phyloP scores from a whole-genome alignment of 2,888 invertebrate species.

The Aplocera efformata region DNA sequence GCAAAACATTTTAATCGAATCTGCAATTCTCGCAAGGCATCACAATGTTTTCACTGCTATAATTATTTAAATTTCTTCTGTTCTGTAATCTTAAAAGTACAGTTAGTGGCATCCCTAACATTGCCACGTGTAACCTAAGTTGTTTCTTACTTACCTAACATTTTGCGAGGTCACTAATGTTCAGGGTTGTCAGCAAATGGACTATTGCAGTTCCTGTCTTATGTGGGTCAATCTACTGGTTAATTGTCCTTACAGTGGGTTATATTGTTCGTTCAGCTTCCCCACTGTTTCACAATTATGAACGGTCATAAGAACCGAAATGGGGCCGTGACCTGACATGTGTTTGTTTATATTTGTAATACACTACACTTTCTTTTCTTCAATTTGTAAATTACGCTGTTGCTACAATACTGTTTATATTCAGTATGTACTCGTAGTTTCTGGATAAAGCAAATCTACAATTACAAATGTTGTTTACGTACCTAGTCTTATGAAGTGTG shows the following conservation, averaged over 20 bases:
- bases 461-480: no score
- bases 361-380: constrained; percentile 23
- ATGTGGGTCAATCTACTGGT: constrained; percentile 46
- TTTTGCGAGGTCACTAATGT: no score
- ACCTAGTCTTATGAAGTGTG: no score
- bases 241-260: constrained; percentile 29
- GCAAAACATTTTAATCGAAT: no score
- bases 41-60: no score
- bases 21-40: no score
- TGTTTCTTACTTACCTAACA: no score
- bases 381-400: constrained; percentile 3
- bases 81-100: background rate
- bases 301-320: constrained; percentile 41
- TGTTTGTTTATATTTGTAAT: constrained; percentile 31
- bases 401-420: no score
- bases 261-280: constrained; percentile 24
- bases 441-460: no score
- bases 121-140: constrained; percentile 7
- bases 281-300: constrained; percentile 52
- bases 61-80: no score
- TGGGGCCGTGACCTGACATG: constrained; percentile 31
- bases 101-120: background rate
- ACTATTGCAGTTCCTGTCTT: constrained; percentile 43
- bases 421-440: no score
- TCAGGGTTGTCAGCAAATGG: constrained; percentile 51